These are phyloP conservation scores for Zoanthus solanderi DNA, from an alignment of 92 coral and sea anemone species.

Conservation along the genomic window DNA sequence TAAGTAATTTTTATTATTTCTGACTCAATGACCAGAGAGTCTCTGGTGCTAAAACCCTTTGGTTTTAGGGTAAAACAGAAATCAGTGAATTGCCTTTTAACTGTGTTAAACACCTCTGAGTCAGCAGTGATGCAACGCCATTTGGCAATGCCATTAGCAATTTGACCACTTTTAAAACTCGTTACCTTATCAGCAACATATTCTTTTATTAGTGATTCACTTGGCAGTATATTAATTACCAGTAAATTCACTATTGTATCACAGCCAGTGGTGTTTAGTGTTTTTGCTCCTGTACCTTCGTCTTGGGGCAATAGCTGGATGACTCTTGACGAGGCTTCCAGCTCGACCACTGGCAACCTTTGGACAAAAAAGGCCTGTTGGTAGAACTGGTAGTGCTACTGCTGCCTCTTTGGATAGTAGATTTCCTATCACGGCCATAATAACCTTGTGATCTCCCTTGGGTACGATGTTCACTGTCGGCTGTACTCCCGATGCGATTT, in stretches of 20 bases:
- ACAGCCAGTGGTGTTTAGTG: constrained; percentile 10
- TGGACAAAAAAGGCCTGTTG: constrained; percentile 52
- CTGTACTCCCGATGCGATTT: constrained; percentile 54
- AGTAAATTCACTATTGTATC: constrained; percentile 11
- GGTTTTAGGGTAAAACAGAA: constrained; percentile 11
- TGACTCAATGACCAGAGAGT: constrained; percentile 44
- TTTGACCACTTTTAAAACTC: constrained; percentile 8
- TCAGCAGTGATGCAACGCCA: neutral
- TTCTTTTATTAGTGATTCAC: constrained; percentile 8
- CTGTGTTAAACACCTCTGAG: neutral
- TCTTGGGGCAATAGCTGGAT: constrained; percentile 17
- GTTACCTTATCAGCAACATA: neutral
- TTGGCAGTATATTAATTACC: neutral
- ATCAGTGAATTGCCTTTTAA: neutral
- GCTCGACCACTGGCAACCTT: constrained; percentile 43
- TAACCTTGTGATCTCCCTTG: constrained; percentile 31
- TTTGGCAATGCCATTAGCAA: neutral
- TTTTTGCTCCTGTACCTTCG: constrained; percentile 18
- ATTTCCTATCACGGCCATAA: constrained; percentile 26
- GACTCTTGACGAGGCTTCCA: constrained; percentile 21
- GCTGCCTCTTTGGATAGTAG: constrained; percentile 21
- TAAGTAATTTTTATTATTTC: constrained; percentile 34
- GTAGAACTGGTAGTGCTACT: constrained; percentile 21
- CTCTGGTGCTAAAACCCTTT: constrained; percentile 30
- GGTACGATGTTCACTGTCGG: constrained; percentile 9